phyloP scores from a whole-genome alignment of 2,797 vertebrate species.

The Arnoldichthys spilopterus region DNA sequence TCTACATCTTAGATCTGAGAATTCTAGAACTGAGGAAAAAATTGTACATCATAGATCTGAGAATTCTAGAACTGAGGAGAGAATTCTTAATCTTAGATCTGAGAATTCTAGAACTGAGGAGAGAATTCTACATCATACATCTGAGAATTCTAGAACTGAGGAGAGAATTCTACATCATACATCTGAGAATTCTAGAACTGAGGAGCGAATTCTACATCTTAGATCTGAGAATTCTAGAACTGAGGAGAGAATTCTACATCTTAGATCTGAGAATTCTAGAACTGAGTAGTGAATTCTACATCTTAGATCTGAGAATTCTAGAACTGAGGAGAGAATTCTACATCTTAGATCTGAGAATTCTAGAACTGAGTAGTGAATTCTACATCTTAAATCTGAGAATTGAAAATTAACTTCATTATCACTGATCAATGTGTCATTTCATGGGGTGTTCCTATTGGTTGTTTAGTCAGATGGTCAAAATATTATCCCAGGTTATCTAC shows the following conservation, averaged over 20 bases:
- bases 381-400: not conserved
- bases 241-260: not conserved
- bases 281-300: not conserved
- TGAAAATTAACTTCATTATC: no score
- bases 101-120: not conserved
- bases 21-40: no score
- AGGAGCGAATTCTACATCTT: not conserved
- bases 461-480: no score
- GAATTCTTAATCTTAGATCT: not conserved
- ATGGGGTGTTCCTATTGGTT: no score
- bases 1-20: no score
- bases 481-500: no score
- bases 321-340: not conserved
- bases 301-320: no score
- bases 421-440: no score
- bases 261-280: not conserved
- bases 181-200: not conserved
- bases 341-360: no score
- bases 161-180: not conserved
- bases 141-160: not conserved
- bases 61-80: not conserved
- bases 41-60: no score
- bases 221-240: not conserved
- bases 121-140: not conserved
- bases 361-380: not conserved